phyloP scores from a whole-genome alignment of 2,888 invertebrate species.

The Mactromeris polynyma region DNA sequence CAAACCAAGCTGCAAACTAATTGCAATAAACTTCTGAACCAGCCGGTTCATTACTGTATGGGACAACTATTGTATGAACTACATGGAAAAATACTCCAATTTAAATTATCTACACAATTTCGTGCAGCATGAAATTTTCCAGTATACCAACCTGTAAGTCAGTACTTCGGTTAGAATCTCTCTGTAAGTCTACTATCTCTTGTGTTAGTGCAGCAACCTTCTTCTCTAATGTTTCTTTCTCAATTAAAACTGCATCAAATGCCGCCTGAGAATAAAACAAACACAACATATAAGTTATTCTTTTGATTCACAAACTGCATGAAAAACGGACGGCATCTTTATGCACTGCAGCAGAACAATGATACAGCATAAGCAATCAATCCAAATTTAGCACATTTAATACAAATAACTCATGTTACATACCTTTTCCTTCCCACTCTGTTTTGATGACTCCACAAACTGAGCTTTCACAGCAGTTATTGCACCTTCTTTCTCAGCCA shows the following conservation, averaged over 20 bases:
- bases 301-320: no score
- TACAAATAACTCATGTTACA: not conserved
- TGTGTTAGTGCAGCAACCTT: conserved; percentile 55
- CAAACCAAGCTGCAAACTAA: no score
- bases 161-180: not conserved
- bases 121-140: not conserved
- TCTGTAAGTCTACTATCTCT: conserved; percentile 45
- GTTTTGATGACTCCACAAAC: conserved; percentile 70
- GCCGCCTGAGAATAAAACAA: no score
- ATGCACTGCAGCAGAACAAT: not conserved
- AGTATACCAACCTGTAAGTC: not conserved
- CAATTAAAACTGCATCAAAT: conserved; percentile 69
- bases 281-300: no score
- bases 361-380: no score
- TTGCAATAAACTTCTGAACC: no score
- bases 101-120: no score
- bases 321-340: not conserved
- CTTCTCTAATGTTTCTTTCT: conserved; percentile 70
- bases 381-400: no score
- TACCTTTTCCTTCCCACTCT: conserved; percentile 71
- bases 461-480: conserved; percentile 70
- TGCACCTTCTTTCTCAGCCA: conserved; percentile 72
- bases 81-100: no score
- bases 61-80: no score
- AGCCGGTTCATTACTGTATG: no score